A percentile compares a stretch with the other conserved stretches of the same genome.
Evolutionary conservation across 2,797 vertebrate species (phyloP).

Genomic region (Tragopan temminckii): DNA sequence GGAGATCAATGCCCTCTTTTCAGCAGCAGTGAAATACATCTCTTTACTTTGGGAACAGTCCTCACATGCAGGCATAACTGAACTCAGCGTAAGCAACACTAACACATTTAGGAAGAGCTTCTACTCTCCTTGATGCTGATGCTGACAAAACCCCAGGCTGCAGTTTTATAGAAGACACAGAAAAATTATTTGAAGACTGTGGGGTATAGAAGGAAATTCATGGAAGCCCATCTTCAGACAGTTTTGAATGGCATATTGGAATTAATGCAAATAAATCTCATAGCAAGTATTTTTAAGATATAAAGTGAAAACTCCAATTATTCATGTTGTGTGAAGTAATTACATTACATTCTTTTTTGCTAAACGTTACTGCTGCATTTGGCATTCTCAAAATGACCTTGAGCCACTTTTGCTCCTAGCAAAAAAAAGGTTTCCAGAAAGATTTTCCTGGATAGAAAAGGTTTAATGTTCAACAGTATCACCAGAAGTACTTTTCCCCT

Average conservation of each 20-base stretch:
- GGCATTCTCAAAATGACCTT: neutral
- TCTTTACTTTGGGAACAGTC: neutral
- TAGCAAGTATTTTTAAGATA: neutral
- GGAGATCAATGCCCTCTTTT: neutral
- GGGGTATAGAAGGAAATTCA: neutral
- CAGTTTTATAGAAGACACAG: neutral
- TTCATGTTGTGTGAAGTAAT: neutral
- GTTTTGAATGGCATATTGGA: slow-evolving; percentile 37
- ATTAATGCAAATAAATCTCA: slow-evolving; percentile 26
- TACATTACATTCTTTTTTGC: neutral
- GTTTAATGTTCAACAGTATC: neutral
- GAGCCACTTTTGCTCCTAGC: neutral
- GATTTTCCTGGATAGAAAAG: too few relatives aligned
- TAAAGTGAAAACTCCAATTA: slow-evolving; percentile 7
- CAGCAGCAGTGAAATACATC: neutral
- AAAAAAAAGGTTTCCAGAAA: neutral
- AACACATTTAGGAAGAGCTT: neutral
- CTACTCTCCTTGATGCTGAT: neutral
- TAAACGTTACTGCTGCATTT: neutral
- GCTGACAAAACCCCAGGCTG: neutral
- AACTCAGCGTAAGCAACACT: neutral
- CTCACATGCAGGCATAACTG: neutral
- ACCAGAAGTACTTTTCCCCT: neutral
- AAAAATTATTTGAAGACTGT: neutral
- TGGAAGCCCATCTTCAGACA: slow-evolving; percentile 1